Evolutionary conservation across 2,797 vertebrate genomes (phyloP).

Genomic region (Helarctos malayanus): DNA sequence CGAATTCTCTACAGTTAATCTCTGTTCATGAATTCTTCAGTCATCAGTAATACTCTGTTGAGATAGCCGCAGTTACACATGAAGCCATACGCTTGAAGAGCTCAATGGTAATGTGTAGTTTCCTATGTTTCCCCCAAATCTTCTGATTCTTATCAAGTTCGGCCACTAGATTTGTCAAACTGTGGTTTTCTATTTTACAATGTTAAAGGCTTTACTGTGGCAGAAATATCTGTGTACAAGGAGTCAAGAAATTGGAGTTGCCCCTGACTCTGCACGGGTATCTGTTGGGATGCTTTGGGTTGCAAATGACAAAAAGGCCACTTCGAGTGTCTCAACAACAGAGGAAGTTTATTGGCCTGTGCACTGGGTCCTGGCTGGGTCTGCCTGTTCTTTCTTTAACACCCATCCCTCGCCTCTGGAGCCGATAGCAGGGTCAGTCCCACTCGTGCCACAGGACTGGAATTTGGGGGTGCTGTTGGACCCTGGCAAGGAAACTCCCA

Average conservation of each 20-base stretch:
- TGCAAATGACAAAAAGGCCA: background rate
- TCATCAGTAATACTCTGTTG: background rate
- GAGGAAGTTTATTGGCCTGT: background rate
- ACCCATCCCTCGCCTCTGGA: too few relatives aligned
- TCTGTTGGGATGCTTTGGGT: background rate
- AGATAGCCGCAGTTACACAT: too few relatives aligned
- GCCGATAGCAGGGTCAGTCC: background rate
- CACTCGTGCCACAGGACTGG: background rate
- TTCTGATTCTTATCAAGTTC: background rate
- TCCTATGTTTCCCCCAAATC: background rate
- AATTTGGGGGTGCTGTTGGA: background rate
- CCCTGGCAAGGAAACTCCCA: accelerated
- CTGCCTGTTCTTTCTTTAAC: background rate
- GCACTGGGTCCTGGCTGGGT: background rate
- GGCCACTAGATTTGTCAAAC: slow-evolving; percentile 16
- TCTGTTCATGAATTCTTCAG: background rate
- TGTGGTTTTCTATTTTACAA: background rate
- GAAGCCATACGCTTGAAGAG: background rate
- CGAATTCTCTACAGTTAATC: background rate
- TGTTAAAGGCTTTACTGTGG: background rate
- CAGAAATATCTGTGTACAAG: background rate
- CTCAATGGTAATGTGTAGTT: background rate
- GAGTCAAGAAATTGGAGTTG: background rate
- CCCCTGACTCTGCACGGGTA: background rate
- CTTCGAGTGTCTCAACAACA: background rate